These are phyloP conservation scores for Notechis scutatus DNA, from an alignment of 2,113 vertebrate species.

Conservation along the genomic window DNA sequence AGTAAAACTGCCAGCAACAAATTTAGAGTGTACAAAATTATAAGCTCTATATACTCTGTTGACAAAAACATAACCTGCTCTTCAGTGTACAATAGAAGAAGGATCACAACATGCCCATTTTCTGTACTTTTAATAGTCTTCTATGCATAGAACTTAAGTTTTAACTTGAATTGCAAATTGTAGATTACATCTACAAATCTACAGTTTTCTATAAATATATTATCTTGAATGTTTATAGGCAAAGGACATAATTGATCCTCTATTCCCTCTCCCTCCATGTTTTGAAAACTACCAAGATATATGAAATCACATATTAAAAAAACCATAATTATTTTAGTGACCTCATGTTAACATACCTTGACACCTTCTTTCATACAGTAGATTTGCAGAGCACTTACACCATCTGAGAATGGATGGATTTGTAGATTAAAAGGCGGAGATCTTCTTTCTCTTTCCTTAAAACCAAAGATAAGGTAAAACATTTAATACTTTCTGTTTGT, in stretches of 20 bases:
- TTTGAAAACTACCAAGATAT: background rate
- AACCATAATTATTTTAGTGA: background rate
- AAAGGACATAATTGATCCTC: background rate
- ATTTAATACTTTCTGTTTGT: background rate
- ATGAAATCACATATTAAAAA: background rate
- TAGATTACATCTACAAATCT: background rate
- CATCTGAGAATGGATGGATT: slow-evolving; percentile 96
- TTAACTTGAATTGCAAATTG: background rate
- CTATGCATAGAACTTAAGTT: background rate
- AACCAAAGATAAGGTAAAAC: slow-evolving; percentile 40
- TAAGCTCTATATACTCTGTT: background rate
- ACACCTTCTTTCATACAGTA: slow-evolving; percentile 99
- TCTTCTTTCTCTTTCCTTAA: slow-evolving; percentile 90
- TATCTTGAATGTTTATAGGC: background rate
- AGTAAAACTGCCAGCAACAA: too few species aligned
- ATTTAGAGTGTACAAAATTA: background rate
- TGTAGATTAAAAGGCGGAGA: slow-evolving; percentile 96
- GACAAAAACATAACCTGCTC: background rate
- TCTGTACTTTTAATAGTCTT: background rate
- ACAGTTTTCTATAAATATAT: background rate
- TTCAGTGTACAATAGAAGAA: background rate
- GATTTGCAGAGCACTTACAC: slow-evolving; percentile 96
- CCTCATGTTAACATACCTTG: slow-evolving; percentile 77
- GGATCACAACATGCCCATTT: background rate
- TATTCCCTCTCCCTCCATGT: background rate